Evolutionary conservation across 2,113 vertebrate species (phyloP).

Genomic region (Leptocoma aspasia): DNA sequence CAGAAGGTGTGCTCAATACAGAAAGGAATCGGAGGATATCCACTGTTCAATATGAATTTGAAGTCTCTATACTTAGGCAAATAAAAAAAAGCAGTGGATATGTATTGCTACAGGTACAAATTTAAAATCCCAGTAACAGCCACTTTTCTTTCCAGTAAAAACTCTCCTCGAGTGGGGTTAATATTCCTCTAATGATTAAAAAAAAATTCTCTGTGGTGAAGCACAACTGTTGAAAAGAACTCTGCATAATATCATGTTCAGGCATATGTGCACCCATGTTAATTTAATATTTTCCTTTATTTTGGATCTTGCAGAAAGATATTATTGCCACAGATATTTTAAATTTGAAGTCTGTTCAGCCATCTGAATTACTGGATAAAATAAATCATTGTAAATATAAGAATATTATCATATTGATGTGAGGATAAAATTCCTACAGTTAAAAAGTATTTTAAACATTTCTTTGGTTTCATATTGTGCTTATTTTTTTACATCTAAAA

Average conservation of each 20-base stretch:
- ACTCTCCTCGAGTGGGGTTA: background rate
- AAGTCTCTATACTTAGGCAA: background rate
- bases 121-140: background rate
- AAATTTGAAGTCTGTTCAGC: background rate
- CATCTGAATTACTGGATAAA: background rate
- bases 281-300: background rate
- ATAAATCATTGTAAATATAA: background rate
- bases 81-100: background rate
- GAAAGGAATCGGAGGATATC: background rate
- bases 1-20: background rate
- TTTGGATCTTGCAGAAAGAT: background rate
- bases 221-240: background rate
- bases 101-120: background rate
- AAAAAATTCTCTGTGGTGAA: background rate
- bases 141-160: background rate
- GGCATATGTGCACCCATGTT: background rate
- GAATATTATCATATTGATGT: background rate
- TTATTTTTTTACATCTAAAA: background rate
- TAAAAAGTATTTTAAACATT: background rate
- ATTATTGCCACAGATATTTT: background rate
- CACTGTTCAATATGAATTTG: background rate
- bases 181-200: background rate
- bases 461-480: background rate
- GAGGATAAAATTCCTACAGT: background rate
- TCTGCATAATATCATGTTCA: background rate